These are phyloP conservation scores for Zophobas morio DNA, from an alignment of 1,140 invertebrate species.

Conservation along the genomic window DNA sequence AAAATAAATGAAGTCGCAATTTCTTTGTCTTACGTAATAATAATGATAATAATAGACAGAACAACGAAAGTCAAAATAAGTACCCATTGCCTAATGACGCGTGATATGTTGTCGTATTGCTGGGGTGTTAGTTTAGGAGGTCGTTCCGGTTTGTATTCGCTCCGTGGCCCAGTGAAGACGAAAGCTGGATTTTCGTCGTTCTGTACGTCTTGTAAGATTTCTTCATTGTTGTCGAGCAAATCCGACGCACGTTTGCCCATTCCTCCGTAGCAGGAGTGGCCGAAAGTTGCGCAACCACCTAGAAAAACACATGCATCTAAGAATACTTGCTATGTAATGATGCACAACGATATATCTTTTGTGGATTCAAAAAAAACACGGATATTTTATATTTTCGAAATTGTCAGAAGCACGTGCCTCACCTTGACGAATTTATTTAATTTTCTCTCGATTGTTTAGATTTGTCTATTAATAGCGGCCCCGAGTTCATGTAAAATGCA, in stretches of 20 bases:
- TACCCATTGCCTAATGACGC: slow-evolving; percentile 57
- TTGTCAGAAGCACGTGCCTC: no score
- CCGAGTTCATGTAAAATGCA: not conserved
- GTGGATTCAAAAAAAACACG: no score
- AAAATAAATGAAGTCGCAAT: no score
- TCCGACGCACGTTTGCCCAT: slow-evolving; percentile 61
- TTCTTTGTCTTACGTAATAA: no score
- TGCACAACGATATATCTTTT: no score
- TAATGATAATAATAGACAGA: no score
- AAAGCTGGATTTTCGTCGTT: slow-evolving; percentile 53
- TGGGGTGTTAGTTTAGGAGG: slow-evolving; percentile 38
- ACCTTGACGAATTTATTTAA: no score
- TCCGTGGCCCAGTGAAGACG: slow-evolving; percentile 53
- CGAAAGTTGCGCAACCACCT: slow-evolving; percentile 63
- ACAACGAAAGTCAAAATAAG: no score
- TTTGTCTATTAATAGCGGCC: slow-evolving; percentile 1
- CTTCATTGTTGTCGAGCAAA: slow-evolving; percentile 50
- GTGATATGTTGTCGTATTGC: slow-evolving; percentile 54
- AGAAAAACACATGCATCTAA: not conserved
- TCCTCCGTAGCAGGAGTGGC: slow-evolving; percentile 63
- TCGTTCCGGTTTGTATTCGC: slow-evolving; percentile 33
- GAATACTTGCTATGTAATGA: no score
- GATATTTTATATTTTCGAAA: no score
- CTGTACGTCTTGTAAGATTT: slow-evolving; percentile 50
- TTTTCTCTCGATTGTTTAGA: not conserved